Evolutionary conservation across 2,113 vertebrate species (phyloP).

Genomic region (Carlito syrichta): DNA sequence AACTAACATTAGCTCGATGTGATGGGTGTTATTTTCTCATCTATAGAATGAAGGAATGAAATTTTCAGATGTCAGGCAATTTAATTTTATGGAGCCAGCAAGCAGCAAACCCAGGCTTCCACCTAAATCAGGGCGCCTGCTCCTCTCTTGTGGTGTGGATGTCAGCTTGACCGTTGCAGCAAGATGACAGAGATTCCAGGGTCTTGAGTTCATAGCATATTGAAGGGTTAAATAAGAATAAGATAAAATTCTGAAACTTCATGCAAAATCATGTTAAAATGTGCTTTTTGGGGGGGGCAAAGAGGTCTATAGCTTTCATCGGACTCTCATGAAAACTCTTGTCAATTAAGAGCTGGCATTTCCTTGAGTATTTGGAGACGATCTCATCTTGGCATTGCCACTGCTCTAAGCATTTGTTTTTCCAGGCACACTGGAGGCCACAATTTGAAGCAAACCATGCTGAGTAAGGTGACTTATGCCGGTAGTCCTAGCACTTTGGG

Average conservation of each 20-base stretch:
- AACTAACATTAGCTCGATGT: background rate
- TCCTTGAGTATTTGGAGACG: background rate
- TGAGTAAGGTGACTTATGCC: no score
- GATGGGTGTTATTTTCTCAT: background rate
- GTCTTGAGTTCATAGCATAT: background rate
- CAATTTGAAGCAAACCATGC: no score
- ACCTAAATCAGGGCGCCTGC: background rate
- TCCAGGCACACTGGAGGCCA: background rate
- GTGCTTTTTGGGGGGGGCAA: background rate
- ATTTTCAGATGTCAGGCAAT: background rate
- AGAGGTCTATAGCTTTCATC: background rate
- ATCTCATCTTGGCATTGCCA: background rate
- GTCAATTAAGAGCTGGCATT: background rate
- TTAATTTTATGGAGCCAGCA: background rate
- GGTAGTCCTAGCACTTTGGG: no score
- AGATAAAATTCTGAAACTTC: background rate
- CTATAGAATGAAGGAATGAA: background rate
- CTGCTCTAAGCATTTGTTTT: background rate
- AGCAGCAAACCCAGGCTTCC: background rate
- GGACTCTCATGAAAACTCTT: background rate
- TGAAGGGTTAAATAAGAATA: background rate
- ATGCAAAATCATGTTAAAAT: background rate
- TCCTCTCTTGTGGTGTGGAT: background rate
- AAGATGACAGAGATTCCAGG: background rate
- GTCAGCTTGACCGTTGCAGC: background rate